These are phyloP conservation scores for Ormyrus pomaceus DNA, from an alignment of 2,888 invertebrate species.

Conservation along the genomic window DNA sequence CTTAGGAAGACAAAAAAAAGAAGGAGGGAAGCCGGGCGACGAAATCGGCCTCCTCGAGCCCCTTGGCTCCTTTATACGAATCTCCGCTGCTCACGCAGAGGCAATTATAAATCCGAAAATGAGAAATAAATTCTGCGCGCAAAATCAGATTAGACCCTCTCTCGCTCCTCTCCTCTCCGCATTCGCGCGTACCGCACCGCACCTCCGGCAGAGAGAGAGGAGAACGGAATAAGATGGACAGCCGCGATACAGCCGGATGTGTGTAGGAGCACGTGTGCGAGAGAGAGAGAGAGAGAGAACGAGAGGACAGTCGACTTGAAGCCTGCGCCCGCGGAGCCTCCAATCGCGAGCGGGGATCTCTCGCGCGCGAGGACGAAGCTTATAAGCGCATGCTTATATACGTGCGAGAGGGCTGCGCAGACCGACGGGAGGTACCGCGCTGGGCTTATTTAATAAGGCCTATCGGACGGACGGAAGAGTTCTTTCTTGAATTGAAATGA, in stretches of 20 bases:
- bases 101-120: constrained; percentile 59
- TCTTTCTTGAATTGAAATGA: too few relatives aligned
- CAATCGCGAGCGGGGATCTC: constrained; percentile 31
- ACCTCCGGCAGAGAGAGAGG: background rate
- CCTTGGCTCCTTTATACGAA: constrained; percentile 16
- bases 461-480: too few relatives aligned
- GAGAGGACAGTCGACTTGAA: constrained; percentile 28
- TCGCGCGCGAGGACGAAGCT: too few relatives aligned
- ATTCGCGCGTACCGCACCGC: background rate
- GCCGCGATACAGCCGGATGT: constrained; percentile 37
- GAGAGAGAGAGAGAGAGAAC: background rate
- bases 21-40: background rate
- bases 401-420: too few relatives aligned
- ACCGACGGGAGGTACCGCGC: too few relatives aligned
- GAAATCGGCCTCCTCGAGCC: background rate
- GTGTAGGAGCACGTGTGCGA: constrained; percentile 41
- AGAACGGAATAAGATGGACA: constrained; percentile 48
- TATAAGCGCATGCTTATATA: too few relatives aligned
- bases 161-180: background rate
- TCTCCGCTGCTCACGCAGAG: constrained; percentile 16
- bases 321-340: constrained; percentile 1
- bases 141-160: constrained; percentile 55
- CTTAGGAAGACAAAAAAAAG: background rate
- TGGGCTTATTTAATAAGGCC: too few relatives aligned
- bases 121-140: constrained; percentile 57